These are phyloP conservation scores for Pachyseris speciosa DNA, from an alignment of 64 coral and sea anemone genomes.

Conservation along the genomic window DNA sequence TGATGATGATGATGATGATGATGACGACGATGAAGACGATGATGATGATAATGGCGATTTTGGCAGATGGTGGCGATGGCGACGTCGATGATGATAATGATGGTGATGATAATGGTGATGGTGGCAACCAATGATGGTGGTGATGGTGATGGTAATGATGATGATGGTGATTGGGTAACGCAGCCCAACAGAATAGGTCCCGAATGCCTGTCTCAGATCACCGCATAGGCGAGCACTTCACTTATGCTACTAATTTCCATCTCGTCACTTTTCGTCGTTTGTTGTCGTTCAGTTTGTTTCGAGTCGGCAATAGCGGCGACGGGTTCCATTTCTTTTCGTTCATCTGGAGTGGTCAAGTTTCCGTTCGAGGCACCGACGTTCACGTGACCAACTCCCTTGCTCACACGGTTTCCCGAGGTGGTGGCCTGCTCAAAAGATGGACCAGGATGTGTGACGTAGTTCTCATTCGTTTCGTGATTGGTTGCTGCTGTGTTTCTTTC, in stretches of 20 bases:
- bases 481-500: slow-evolving; percentile 41
- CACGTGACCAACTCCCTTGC: neutral
- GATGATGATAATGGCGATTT: too few species aligned
- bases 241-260: slow-evolving; percentile 34
- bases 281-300: neutral
- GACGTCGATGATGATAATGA: too few species aligned
- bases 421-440: neutral
- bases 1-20: too few species aligned
- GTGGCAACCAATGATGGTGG: too few species aligned
- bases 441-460: neutral
- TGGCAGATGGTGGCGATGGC: too few species aligned
- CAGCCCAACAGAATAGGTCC: too few species aligned
- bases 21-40: too few species aligned
- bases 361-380: neutral
- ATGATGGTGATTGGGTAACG: too few species aligned
- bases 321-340: neutral
- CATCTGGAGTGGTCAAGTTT: neutral
- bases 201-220: too few species aligned
- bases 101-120: too few species aligned
- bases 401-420: neutral
- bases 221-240: neutral
- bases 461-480: slow-evolving; percentile 1
- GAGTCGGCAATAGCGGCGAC: neutral
- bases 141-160: too few species aligned
- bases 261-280: neutral